Conservation (phyloP, 2,888 invertebrate genomes). For the Baronia brevicornis region DNA sequence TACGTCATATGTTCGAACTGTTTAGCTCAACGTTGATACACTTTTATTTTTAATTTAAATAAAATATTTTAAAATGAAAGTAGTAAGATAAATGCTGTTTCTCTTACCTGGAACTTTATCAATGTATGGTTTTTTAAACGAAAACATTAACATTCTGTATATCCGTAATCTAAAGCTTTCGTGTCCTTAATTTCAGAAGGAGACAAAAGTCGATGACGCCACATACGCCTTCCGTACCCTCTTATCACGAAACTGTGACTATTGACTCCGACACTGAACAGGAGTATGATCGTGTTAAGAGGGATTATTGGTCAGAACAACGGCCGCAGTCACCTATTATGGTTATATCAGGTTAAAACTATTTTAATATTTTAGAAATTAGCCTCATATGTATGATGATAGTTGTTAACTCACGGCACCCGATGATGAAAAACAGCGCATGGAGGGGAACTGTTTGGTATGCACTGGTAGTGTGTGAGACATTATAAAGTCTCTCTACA, state of each 20-base stretch:
- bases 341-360: conserved; percentile 44
- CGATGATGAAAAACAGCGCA: conserved; percentile 10
- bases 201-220: conserved; percentile 76
- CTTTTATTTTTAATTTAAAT: not conserved
- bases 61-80: too few relatives aligned
- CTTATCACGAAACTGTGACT: conserved; percentile 70
- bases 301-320: conserved; percentile 61
- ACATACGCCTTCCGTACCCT: conserved; percentile 80
- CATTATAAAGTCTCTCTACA: conserved; percentile 8
- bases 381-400: not conserved
- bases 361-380: conserved; percentile 2
- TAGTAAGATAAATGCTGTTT: too few relatives aligned
- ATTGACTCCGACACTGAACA: conserved; percentile 64
- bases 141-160: too few relatives aligned
- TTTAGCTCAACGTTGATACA: too few relatives aligned
- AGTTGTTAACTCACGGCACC: not conserved
- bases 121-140: conserved; percentile 3
- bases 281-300: conserved; percentile 49
- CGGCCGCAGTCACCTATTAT: conserved; percentile 55
- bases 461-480: conserved; percentile 2
- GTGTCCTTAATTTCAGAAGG: conserved; percentile 33
- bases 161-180: not conserved
- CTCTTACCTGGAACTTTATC: too few relatives aligned
- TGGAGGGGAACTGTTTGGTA: conserved; percentile 5
- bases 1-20: too few relatives aligned